Percentiles rank a stretch among this genome's conserved stretches.
These are phyloP conservation scores for Coregonus clupeaformis DNA, from an alignment of 2,113 vertebrate genomes.

Conservation along the genomic window DNA sequence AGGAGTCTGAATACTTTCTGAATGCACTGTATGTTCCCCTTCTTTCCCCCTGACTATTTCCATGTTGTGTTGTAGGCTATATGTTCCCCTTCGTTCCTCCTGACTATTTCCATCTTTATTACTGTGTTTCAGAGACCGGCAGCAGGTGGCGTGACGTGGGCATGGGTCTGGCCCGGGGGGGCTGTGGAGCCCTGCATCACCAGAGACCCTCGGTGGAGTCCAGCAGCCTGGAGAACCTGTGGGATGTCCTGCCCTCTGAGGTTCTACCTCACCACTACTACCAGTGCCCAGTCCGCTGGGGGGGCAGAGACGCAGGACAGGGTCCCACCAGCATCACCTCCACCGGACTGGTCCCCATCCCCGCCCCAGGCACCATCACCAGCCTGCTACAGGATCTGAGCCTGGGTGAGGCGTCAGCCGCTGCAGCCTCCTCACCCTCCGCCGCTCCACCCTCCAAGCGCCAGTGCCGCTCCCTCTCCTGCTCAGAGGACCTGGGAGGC, in stretches of 20 bases:
- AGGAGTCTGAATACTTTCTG: too few species aligned
- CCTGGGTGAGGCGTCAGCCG: conserved; percentile 73
- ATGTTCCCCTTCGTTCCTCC: too few species aligned
- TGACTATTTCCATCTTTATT: background rate
- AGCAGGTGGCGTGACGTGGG: conserved; percentile 84
- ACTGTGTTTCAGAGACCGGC: conserved; percentile 78
- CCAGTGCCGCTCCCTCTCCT: conserved; percentile 91
- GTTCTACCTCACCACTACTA: conserved; percentile 38
- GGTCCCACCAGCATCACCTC: conserved; percentile 24
- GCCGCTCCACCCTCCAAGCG: conserved; percentile 89
- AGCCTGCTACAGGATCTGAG: conserved; percentile 89
- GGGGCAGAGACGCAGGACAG: conserved; percentile 70
- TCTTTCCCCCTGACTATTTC: too few species aligned
- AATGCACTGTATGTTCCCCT: background rate
- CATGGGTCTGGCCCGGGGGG: conserved; percentile 43
- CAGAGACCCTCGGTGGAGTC: conserved; percentile 76
- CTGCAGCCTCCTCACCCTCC: conserved; percentile 47
- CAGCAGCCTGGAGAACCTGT: conserved; percentile 83
- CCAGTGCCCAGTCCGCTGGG: conserved; percentile 74
- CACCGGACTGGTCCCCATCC: conserved; percentile 35
- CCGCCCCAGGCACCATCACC: conserved; percentile 78
- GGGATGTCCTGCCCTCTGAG: conserved; percentile 82
- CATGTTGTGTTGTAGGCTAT: too few species aligned
- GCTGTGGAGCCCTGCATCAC: conserved; percentile 75
- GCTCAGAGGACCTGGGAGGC: conserved; percentile 83